These are phyloP conservation scores for Aricia artaxerxes DNA, from an alignment of 2,888 invertebrate genomes.

Conservation along the genomic window DNA sequence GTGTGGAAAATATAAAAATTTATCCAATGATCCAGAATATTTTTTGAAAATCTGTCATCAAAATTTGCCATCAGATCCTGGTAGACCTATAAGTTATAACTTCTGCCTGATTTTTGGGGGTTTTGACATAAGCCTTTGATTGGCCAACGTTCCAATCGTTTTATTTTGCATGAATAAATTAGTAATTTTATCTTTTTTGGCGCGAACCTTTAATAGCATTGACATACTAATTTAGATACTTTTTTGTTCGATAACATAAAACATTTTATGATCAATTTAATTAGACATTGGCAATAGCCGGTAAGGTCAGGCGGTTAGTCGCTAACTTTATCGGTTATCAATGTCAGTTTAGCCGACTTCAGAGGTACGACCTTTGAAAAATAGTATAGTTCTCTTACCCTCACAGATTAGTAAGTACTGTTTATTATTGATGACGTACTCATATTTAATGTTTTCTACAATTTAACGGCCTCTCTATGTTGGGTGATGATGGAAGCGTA, in stretches of 20 bases:
- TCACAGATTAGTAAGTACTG: too few species aligned
- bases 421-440: neutral
- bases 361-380: neutral
- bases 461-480: too few species aligned
- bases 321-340: neutral
- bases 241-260: slow-evolving; percentile 28
- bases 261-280: slow-evolving; percentile 21
- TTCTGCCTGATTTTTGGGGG: too few species aligned
- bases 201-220: slow-evolving; percentile 14
- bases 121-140: too few species aligned
- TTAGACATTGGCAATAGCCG: slow-evolving; percentile 3
- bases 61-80: too few species aligned
- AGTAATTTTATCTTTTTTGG: slow-evolving; percentile 18
- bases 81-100: too few species aligned
- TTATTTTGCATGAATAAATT: neutral
- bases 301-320: neutral
- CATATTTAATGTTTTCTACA: too few species aligned
- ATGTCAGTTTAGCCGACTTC: neutral
- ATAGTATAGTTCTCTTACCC: too few species aligned
- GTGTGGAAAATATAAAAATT: too few species aligned
- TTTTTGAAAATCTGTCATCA: too few species aligned
- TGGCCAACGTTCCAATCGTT: neutral
- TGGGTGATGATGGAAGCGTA: too few species aligned
- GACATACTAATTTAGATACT: slow-evolving; percentile 21
- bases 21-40: too few species aligned